Conservation (phyloP, 2,113 vertebrate genomes). For the Pseudorectes ferrugineus region DNA sequence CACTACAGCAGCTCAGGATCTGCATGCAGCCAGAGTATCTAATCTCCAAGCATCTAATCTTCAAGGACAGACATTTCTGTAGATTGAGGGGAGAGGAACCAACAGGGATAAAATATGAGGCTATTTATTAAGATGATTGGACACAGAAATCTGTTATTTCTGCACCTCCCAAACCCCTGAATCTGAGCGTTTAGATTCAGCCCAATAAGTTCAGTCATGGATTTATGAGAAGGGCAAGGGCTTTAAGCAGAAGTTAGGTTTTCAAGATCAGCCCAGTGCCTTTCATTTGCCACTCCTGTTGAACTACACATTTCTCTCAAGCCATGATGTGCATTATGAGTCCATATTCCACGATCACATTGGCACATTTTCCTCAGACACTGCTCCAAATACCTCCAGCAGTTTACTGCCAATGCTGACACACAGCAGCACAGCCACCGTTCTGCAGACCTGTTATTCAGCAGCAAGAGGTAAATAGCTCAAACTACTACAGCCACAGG, state of each 20-base stretch:
- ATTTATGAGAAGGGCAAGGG: neutral
- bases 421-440: neutral
- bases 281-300: neutral
- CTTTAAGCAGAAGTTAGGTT: neutral
- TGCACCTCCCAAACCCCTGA: neutral
- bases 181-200: neutral
- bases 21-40: neutral
- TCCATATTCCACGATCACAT: accelerated
- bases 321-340: neutral
- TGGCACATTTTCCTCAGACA: neutral
- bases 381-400: neutral
- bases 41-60: neutral
- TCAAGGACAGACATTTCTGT: neutral
- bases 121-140: neutral
- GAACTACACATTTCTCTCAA: neutral
- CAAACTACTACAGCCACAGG: neutral
- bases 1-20: neutral
- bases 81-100: neutral
- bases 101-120: neutral
- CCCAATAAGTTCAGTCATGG: neutral
- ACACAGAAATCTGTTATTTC: neutral
- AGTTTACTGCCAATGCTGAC: accelerated
- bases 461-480: neutral
- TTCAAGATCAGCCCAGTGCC: neutral
- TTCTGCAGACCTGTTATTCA: neutral